Base-by-base conservation (phyloP, 2,113 vertebrate genomes). In the Cranoglanis bouderius region DNA sequence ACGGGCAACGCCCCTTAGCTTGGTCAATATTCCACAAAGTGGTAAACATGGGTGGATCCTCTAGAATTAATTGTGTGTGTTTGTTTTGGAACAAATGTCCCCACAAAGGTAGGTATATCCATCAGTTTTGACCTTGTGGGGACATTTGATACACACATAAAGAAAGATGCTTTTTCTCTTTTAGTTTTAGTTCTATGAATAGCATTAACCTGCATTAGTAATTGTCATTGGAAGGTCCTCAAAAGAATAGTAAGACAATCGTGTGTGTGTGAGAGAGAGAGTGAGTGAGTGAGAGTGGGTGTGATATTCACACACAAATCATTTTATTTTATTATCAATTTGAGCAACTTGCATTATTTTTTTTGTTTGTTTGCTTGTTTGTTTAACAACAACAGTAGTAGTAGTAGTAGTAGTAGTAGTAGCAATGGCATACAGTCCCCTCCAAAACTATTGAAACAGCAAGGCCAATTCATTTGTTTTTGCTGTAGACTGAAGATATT, bases 1-100 rank as follows among this genome's bases (percentile, higher is more conserved):
- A 91, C 88, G 91, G 94, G 92, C 94, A 92, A 94, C 95, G 93
- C 94, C 94, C 94, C 95, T 95, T 91, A 87, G 91, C 65, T 72
- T 85, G 92, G 93, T 91, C 93, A 85, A 94, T 86, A 88, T 87
- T 29, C 65, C 57, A 40, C 63, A 38, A 40, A 82, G 40, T 61
- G 43, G 43, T 53, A 70, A 87, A 87, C 75, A 63, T 81, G 59
- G 86, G 77, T 53, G 86, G 63, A 38, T 65, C 86, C 75, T 82
- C 19, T 57, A 46, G 85, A 49, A 24, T 49, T 38, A 63, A 51
- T 3, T 24, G 43, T 26, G 75, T 78, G 72, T 43, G 72, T 75
- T 38, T 74, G 72, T 74, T 46, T 74, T 6, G 55, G 14, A n/a
- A 10, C 7, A 74, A 74, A 24, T 74, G 38, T 74, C 38, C 38